phyloP scores from a whole-genome alignment of 2,113 vertebrate genomes.

The Sprattus sprattus region DNA sequence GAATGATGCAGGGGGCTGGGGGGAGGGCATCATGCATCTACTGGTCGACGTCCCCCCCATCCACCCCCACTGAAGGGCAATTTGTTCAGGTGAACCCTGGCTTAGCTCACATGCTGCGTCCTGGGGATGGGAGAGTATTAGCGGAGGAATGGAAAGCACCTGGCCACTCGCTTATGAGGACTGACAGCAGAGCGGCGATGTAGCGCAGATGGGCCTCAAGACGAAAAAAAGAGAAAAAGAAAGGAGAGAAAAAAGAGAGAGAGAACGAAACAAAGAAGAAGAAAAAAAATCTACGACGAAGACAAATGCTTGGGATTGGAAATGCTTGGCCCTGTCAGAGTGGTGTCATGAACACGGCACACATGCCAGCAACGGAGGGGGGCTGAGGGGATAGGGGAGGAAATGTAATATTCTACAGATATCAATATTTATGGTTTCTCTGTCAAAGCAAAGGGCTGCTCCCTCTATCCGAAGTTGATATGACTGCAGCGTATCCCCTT shows the following conservation, averaged over 20 bases:
- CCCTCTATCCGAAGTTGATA: not conserved
- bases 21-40: not conserved
- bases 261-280: not conserved
- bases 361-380: not conserved
- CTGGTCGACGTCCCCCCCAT: not conserved
- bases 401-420: conserved; percentile 28
- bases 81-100: conserved; percentile 38
- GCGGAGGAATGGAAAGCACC: conserved; percentile 33
- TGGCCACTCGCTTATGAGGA: conserved; percentile 12
- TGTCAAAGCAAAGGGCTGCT: conserved; percentile 35
- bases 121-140: conserved; percentile 31
- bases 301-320: conserved; percentile 14
- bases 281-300: conserved; percentile 4
- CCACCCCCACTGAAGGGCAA: conserved; percentile 25
- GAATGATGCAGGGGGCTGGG: not conserved
- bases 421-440: conserved; percentile 36
- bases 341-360: conserved; percentile 12
- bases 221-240: not conserved
- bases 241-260: not conserved
- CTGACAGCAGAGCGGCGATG: conserved; percentile 21
- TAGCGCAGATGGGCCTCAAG: conserved; percentile 22
- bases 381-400: conserved; percentile 18
- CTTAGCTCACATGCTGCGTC: conserved; percentile 20
- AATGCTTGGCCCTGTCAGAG: conserved; percentile 23
- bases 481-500: not conserved